Evolutionary conservation across 2,797 vertebrate genomes (phyloP).

Genomic region (Coilia nasus): DNA sequence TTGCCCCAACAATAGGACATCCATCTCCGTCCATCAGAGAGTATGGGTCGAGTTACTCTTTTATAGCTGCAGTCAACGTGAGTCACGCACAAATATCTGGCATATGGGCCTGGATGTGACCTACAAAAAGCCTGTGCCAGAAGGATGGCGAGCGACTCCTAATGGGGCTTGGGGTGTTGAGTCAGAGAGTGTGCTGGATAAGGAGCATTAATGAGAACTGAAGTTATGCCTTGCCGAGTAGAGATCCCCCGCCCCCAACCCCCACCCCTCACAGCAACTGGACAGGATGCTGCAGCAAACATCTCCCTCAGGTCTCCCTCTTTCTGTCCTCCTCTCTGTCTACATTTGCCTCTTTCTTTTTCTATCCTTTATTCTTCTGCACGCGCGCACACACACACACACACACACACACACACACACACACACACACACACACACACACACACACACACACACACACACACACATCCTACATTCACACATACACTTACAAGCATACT

Average conservation of each 20-base stretch:
- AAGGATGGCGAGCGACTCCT: background rate
- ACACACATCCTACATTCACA: background rate
- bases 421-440: slow-evolving; percentile 5
- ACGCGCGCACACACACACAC: background rate
- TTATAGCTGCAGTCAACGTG: background rate
- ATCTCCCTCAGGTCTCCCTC: slow-evolving; percentile 20
- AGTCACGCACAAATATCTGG: background rate
- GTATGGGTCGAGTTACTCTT: background rate
- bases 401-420: background rate
- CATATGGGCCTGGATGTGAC: slow-evolving; percentile 14
- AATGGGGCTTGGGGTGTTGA: slow-evolving; percentile 17
- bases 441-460: slow-evolving; percentile 21
- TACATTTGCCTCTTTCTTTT: no score
- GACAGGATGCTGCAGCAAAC: background rate
- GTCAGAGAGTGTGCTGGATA: slow-evolving; percentile 1
- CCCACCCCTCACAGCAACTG: background rate
- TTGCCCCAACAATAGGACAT: background rate
- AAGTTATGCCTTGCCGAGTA: slow-evolving; percentile 4
- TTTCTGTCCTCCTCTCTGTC: background rate
- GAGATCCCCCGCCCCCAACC: background rate
- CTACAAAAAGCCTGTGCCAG: background rate
- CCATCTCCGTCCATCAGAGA: background rate
- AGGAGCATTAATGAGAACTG: slow-evolving; percentile 42
- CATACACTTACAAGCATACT: background rate
- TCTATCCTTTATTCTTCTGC: slow-evolving; percentile 6